These are phyloP conservation scores for Mus pahari DNA, from an alignment of 2,113 vertebrate genomes.

Conservation along the genomic window DNA sequence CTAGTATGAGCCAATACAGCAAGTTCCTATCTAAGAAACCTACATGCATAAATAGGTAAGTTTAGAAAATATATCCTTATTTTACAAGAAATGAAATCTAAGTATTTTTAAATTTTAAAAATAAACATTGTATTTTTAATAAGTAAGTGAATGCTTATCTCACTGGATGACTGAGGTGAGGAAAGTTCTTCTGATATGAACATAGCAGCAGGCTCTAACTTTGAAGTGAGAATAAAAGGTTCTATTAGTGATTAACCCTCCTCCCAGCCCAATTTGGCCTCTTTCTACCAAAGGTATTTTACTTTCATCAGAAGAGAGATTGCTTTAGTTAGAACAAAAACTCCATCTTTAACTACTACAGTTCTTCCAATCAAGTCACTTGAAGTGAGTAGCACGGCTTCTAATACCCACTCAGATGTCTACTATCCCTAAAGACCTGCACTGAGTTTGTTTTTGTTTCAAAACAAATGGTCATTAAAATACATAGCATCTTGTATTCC, in stretches of 20 bases:
- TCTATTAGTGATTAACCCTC: background rate
- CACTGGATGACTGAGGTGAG: background rate
- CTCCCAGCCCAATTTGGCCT: background rate
- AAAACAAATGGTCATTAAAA: slow-evolving; percentile 30
- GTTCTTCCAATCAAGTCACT: background rate
- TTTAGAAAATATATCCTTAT: background rate
- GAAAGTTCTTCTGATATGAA: slow-evolving; percentile 32
- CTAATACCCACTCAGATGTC: background rate
- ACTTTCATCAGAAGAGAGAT: slow-evolving; percentile 4
- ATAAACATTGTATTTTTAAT: background rate
- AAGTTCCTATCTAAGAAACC: background rate
- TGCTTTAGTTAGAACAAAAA: background rate
- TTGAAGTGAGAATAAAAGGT: background rate
- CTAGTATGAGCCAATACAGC: background rate
- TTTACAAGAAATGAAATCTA: background rate
- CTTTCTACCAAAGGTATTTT: background rate
- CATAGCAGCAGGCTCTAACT: background rate
- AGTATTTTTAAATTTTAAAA: background rate
- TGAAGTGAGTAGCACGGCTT: slow-evolving; percentile 39
- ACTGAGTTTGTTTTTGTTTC: background rate
- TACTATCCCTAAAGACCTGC: background rate
- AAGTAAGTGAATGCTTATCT: background rate
- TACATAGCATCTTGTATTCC: background rate
- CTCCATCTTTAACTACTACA: background rate
- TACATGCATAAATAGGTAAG: background rate